phyloP scores from a whole-genome alignment of 2,113 vertebrate genomes.

The Chloebia gouldiae region DNA sequence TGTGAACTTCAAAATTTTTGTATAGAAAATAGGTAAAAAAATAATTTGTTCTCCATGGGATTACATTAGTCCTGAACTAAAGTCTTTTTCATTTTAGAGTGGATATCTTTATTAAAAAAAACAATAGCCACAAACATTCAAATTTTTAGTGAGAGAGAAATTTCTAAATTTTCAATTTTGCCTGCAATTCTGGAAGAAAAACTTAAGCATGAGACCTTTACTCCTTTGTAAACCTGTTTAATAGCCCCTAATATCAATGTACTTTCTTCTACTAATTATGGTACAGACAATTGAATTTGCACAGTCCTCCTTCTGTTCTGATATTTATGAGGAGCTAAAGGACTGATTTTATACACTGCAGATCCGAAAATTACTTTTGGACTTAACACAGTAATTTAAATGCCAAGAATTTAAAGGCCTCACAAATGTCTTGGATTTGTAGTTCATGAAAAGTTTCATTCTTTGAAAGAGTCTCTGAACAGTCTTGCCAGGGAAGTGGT shows the following conservation, averaged over 20 bases:
- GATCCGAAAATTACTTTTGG: slow-evolving; percentile 53
- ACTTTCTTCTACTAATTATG: not conserved
- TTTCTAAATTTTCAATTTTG: not conserved
- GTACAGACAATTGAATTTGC: slow-evolving; percentile 5
- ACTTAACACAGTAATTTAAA: slow-evolving; percentile 27
- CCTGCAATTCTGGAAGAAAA: not conserved
- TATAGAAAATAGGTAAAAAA: not conserved
- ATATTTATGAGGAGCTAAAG: slow-evolving; percentile 47
- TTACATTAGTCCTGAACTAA: not conserved
- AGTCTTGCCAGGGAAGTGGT: slow-evolving; percentile 45
- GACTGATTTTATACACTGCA: slow-evolving; percentile 50
- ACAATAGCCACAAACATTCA: not conserved
- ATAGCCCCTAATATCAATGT: not conserved
- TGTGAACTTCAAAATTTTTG: not conserved
- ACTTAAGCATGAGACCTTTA: not conserved
- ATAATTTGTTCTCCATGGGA: not conserved
- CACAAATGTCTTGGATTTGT: slow-evolving; percentile 47
- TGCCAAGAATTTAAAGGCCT: slow-evolving; percentile 52
- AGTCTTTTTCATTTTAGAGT: not conserved
- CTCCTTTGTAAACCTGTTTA: not conserved
- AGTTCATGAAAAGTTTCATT: slow-evolving; percentile 45
- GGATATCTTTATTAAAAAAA: not conserved
- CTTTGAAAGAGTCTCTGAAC: slow-evolving; percentile 18
- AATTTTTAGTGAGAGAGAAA: not conserved
- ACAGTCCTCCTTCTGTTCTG: not conserved